Conservation (phyloP, 2,113 vertebrate genomes). For the Pimephales promelas region DNA sequence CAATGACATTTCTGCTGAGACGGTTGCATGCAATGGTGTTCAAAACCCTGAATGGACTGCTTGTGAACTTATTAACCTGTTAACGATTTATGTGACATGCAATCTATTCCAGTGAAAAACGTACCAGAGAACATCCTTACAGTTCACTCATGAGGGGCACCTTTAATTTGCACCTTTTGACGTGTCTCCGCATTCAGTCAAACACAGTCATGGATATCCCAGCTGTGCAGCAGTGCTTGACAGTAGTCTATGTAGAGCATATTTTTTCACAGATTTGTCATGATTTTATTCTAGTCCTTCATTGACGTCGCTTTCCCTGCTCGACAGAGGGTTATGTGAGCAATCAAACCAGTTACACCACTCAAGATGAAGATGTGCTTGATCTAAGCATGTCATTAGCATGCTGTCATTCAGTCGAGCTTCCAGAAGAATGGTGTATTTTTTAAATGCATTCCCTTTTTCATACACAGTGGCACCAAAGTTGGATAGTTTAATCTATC, state of each 20-base stretch:
- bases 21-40: background rate
- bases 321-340: background rate
- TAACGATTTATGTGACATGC: background rate
- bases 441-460: background rate
- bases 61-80: background rate
- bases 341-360: slow-evolving; percentile 5
- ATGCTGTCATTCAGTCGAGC: slow-evolving; percentile 6
- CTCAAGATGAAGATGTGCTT: slow-evolving; percentile 24
- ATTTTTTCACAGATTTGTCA: slow-evolving; percentile 11
- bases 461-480: background rate
- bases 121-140: background rate
- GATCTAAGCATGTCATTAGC: slow-evolving; percentile 19
- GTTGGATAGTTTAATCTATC: background rate
- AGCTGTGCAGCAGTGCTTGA: slow-evolving; percentile 24
- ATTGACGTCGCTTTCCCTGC: slow-evolving; percentile 4
- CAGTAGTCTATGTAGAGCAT: background rate
- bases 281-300: background rate
- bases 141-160: background rate
- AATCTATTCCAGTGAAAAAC: background rate
- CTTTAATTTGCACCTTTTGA: slow-evolving; percentile 24
- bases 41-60: background rate
- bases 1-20: background rate
- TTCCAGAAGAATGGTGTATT: background rate
- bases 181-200: slow-evolving; percentile 35
- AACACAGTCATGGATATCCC: slow-evolving; percentile 39